A percentile compares a stretch with the other conserved stretches of the same genome.
Evolutionary conservation across 2,888 invertebrate species (phyloP).

Genomic region (Hedychridium roseum): DNA sequence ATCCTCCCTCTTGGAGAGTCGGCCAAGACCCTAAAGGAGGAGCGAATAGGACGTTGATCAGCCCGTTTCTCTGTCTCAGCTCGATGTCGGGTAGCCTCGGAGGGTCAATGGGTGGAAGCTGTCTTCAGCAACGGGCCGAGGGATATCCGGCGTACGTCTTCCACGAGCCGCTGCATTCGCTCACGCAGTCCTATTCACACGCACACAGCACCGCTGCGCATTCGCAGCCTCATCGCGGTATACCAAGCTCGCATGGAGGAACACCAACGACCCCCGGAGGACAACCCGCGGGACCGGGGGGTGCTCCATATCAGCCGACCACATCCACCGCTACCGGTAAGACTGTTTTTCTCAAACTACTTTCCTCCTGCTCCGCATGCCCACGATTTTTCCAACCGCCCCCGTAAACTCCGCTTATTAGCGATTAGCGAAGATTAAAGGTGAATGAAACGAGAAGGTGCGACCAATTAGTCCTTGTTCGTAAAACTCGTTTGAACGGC

Average conservation of each 20-base stretch:
- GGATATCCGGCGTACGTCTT: constrained; percentile 90
- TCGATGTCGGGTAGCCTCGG: constrained; percentile 84
- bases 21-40: no score
- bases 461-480: no score
- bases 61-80: constrained; percentile 70
- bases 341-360: no score
- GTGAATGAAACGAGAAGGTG: no score
- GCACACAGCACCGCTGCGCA: constrained; percentile 80
- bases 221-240: constrained; percentile 72
- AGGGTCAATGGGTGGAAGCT: constrained; percentile 79
- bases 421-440: no score
- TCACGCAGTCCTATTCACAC: constrained; percentile 77
- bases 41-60: no score
- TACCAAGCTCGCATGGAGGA: constrained; percentile 63
- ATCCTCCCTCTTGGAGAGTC: no score
- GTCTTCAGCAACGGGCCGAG: constrained; percentile 82
- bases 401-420: neutral
- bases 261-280: constrained; percentile 72
- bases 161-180: constrained; percentile 82
- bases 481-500: no score
- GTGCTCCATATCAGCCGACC: constrained; percentile 65
- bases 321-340: constrained; percentile 73
- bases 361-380: no score
- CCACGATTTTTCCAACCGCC: neutral
- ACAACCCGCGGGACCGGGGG: constrained; percentile 66